Percentiles rank a stretch among this genome's conserved stretches.
Evolutionary conservation across 2,113 vertebrate genomes (phyloP).

Genomic region (Orycteropus afer): DNA sequence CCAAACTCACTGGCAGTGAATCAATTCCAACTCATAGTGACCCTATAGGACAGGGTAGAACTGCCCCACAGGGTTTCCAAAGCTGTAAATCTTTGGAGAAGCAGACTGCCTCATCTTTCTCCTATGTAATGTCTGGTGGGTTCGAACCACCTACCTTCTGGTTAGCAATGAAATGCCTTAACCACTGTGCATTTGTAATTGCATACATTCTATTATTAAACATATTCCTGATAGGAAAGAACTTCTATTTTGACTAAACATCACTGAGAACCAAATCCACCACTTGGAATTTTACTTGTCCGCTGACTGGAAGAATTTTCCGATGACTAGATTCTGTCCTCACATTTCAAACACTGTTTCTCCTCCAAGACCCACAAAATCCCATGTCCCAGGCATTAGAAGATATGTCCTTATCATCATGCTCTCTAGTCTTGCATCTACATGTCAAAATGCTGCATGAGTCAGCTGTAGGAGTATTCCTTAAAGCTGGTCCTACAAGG

Average conservation of each 20-base stretch:
- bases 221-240: not conserved
- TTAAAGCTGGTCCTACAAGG: not conserved
- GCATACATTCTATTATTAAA: not conserved
- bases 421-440: not conserved
- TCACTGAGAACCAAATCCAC: not conserved
- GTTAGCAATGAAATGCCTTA: too few species aligned
- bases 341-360: not conserved
- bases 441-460: accelerated
- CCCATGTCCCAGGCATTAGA: not conserved
- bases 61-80: too few species aligned
- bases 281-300: not conserved
- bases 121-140: too few species aligned
- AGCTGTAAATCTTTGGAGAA: too few species aligned
- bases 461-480: not conserved
- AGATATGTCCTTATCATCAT: not conserved
- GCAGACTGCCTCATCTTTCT: too few species aligned
- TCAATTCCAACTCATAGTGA: too few species aligned
- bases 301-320: not conserved
- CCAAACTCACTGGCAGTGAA: too few species aligned
- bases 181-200: not conserved
- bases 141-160: too few species aligned
- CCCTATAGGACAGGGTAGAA: too few species aligned
- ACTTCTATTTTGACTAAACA: not conserved
- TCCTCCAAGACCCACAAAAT: not conserved
- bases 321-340: accelerated